phyloP scores from a whole-genome alignment of 2,113 vertebrate species.

The Phalacrocorax pelagicus region DNA sequence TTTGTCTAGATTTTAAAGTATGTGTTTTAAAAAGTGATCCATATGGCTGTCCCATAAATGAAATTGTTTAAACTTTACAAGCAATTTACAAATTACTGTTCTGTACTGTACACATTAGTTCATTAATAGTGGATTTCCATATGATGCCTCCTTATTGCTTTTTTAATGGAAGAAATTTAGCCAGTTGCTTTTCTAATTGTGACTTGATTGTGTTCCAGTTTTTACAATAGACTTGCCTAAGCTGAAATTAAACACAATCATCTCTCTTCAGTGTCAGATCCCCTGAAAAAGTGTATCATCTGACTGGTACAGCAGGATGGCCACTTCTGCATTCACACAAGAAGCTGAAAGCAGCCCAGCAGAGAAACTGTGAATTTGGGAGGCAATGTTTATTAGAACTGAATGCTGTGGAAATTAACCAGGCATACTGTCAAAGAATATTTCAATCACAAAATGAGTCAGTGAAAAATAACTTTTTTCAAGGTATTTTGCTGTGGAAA shows the following conservation, averaged over 20 bases:
- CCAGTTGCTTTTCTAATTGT: neutral
- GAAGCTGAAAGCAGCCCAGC: neutral
- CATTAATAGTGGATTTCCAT: constrained; percentile 4
- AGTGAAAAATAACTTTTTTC: neutral
- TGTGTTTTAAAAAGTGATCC: neutral
- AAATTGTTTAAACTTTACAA: constrained; percentile 4
- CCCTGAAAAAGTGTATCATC: neutral
- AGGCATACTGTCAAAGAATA: neutral
- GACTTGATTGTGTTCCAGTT: neutral
- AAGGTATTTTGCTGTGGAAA: neutral
- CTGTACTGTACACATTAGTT: neutral
- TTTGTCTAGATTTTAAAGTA: neutral
- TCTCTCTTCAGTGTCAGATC: neutral
- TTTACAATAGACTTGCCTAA: neutral
- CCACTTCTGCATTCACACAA: neutral
- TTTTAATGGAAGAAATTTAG: constrained; percentile 20
- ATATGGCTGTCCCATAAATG: neutral
- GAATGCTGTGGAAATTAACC: neutral
- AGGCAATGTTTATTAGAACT: neutral
- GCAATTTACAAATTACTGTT: neutral
- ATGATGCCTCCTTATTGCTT: neutral
- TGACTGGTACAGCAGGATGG: neutral
- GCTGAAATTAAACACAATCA: neutral
- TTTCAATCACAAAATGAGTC: neutral
- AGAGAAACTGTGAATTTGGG: neutral